A percentile compares a stretch with the other conserved stretches of the same genome.
Evolutionary conservation across 1,140 invertebrate species (phyloP).

Genomic region (Orius laevigatus): DNA sequence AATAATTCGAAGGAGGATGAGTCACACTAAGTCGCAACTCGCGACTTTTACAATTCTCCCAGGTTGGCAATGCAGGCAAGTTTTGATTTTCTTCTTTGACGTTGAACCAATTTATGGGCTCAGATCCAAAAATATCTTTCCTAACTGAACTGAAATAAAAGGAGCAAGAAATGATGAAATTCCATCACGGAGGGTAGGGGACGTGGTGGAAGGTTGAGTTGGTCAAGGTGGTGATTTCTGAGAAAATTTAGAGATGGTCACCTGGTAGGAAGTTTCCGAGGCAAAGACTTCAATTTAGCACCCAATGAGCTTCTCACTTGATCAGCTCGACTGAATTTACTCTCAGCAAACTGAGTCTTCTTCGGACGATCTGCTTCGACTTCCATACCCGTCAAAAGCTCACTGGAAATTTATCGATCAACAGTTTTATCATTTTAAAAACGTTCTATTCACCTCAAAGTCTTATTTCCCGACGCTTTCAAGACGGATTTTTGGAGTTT

Average conservation of each 20-base stretch:
- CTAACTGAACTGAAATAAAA: too few relatives aligned
- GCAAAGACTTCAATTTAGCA: not conserved
- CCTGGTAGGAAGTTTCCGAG: not conserved
- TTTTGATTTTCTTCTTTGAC: slow-evolving; percentile 26
- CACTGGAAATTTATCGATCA: slow-evolving; percentile 31
- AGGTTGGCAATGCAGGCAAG: slow-evolving; percentile 36
- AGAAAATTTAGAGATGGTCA: slow-evolving; percentile 1
- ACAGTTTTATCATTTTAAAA: too few relatives aligned
- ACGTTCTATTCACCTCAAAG: slow-evolving; percentile 1
- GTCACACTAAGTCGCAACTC: slow-evolving; percentile 44
- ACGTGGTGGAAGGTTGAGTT: too few relatives aligned
- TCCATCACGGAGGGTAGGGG: too few relatives aligned
- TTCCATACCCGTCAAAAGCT: slow-evolving; percentile 55
- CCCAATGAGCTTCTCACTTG: slow-evolving; percentile 9
- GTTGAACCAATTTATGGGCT: slow-evolving; percentile 18
- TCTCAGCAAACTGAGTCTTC: not conserved
- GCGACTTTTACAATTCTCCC: slow-evolving; percentile 44
- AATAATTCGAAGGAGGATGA: slow-evolving; percentile 69
- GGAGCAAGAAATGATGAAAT: too few relatives aligned
- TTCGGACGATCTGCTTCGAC: slow-evolving; percentile 31
- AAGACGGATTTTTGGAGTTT: slow-evolving; percentile 5
- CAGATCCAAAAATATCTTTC: slow-evolving; percentile 13
- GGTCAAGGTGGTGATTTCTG: too few relatives aligned
- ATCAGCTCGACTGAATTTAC: slow-evolving; percentile 23
- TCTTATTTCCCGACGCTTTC: slow-evolving; percentile 8